Base-by-base conservation (phyloP, 2,113 vertebrate genomes). In the Alexandromys fortis region DNA sequence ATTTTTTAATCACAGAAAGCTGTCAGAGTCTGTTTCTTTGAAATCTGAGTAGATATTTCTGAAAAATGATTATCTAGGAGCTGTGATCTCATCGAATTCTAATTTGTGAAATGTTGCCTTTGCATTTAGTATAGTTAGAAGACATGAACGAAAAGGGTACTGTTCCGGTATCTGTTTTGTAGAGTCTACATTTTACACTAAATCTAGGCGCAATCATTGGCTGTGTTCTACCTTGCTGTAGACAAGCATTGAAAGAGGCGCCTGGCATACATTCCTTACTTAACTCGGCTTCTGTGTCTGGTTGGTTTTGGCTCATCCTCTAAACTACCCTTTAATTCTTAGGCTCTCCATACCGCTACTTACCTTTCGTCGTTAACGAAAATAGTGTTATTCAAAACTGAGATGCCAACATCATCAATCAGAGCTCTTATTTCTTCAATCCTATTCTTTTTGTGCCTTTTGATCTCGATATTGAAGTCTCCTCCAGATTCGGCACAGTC, bases 391-490 rank as follows among this genome's bases (percentile, higher is more conserved):
- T 45, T 92, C 45, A 1, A 61, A 52, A 97, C 86, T 45, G 91
- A 94, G 81, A 98, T 38, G 10, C 94, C 95, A 82, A 95, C 97
- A n/a, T 8, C 92, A 93, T 98, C 97, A 6, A 98, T 75, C 38
- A 94, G 33, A 77, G 96, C 65, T 28, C 65, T 35, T 61, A 98
- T 94, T 70, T 94, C 96, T 79, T 97, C 97, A 77, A 98, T 86
- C 8, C 89, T 76, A 77, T 33, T 96, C 0, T 96, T 45, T 22
- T 49, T 76, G 28, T 88, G 76, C 58, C 97, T 93, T 78, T 97
- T 94, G 38, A 97, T 89, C 79, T 98, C 97, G 72, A 98, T 94
- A 22, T 95, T 96, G 94, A 98, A 98, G 49, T 98, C 96, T 87
- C 78, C 96, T 91, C 94, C 97, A 7, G 97, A 93, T 17, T 98